Evolutionary conservation across 2,113 vertebrate species (phyloP), one percentile per base, ranked within the genome.

Genomic region (Toxostoma redivivum): DNA sequence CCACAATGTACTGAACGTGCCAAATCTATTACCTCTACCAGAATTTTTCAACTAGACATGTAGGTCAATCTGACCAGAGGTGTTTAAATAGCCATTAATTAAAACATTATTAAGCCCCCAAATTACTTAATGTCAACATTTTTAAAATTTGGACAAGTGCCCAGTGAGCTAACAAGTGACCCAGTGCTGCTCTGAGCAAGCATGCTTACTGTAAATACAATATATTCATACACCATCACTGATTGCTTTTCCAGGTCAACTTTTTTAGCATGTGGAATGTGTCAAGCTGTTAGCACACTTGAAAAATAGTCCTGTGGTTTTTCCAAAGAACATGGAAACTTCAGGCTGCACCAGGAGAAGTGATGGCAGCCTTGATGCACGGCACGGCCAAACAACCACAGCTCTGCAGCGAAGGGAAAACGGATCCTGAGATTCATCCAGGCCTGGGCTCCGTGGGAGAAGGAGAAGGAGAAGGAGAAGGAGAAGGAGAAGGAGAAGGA

Each of bases 91-190:
- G 93, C 58, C 81, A 47, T 92, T 97, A 97, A 95, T 96, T 96
- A 95, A 96, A 96, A 91, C 91, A 92, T 93, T 96, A 97, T 94
- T 96, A 96, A 96, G 70, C 81, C 85, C 90, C 47, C 31, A 79
- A 95, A 97, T 97, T 96, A 97, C 84, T 96, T 88, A 94, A 93
- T 93, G 88, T 93, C 95, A 97, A 95, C 95, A 96, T 97, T 98
- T 97, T 96, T 37, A 96, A 96, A 95, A 97, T 90, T 73, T 97
- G 96, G 96, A 95, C 77, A 72, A 67, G 62, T 85, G 96, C 96
- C 96, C 92, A 96, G 95, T 70, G 78, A 94, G 73, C 81, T 94
- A 95, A 95, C 74, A 97, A 97, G 73, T 94, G 92, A 94, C 79
- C 89, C 95, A 86, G 76, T 88, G 73, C 83, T 93, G 77, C 81